Conservation (phyloP, 2,797 vertebrate species). For the Pyrocephalus nanus region DNA sequence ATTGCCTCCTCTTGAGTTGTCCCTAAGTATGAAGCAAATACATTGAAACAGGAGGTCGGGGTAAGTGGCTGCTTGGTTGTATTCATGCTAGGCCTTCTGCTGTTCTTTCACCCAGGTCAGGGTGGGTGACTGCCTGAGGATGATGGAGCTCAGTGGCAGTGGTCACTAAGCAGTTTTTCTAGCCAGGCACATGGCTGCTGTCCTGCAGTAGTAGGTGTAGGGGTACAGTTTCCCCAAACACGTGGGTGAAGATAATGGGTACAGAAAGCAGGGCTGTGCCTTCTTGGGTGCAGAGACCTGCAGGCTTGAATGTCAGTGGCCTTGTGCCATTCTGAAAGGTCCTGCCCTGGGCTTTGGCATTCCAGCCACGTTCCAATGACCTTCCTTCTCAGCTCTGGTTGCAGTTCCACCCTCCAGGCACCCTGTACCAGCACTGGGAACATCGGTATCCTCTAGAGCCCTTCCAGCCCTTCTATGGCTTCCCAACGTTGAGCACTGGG, state of each 20-base stretch:
- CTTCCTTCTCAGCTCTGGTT: no score
- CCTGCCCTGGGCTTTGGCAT: neutral
- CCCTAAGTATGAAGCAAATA: rapidly evolving
- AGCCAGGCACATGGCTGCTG: rapidly evolving
- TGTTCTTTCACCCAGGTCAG: neutral
- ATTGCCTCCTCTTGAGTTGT: no score
- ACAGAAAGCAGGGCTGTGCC: neutral
- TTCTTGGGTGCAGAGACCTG: rapidly evolving
- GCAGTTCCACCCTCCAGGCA: neutral
- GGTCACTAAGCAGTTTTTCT: rapidly evolving
- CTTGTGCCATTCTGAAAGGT: neutral
- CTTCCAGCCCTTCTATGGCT: neutral
- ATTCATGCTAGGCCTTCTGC: rapidly evolving
- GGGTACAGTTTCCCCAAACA: rapidly evolving
- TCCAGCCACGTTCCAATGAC: neutral
- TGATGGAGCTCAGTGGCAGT: rapidly evolving
- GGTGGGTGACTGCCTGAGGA: rapidly evolving
- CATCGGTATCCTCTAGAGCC: neutral
- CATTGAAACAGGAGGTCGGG: rapidly evolving
- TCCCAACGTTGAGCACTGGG: no score
- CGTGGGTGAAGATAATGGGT: neutral
- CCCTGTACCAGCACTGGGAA: rapidly evolving
- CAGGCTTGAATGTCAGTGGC: no score
- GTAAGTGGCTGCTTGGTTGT: neutral
- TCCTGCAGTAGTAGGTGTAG: neutral